Percentiles rank a stretch among this genome's conserved stretches.
Evolutionary conservation across 2,113 vertebrate species (phyloP).

Genomic region (Apteryx mantelli): DNA sequence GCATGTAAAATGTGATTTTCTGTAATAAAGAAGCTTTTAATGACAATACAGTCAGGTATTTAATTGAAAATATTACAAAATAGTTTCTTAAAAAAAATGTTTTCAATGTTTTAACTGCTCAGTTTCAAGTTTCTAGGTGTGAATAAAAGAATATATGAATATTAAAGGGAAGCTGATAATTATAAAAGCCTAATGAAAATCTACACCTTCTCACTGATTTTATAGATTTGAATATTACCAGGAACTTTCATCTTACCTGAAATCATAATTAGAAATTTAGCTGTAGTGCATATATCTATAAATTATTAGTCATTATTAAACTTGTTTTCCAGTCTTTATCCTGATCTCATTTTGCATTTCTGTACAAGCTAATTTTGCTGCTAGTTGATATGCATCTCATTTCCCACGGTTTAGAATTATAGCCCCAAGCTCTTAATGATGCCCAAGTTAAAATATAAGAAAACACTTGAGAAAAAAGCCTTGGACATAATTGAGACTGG

Average conservation of each 20-base stretch:
- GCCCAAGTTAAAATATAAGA: background rate
- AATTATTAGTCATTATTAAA: background rate
- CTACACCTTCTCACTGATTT: background rate
- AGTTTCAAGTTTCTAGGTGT: background rate
- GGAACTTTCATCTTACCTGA: background rate
- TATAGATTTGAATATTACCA: background rate
- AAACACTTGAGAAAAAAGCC: background rate
- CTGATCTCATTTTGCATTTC: background rate
- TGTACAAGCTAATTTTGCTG: background rate
- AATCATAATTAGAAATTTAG: background rate
- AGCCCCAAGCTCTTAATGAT: background rate
- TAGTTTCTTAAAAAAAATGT: background rate
- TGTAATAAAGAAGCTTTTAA: background rate
- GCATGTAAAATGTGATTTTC: background rate
- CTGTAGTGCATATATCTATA: background rate
- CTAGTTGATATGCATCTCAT: background rate
- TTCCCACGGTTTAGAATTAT: background rate
- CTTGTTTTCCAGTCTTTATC: background rate
- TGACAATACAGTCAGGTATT: background rate
- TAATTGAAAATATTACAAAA: background rate
- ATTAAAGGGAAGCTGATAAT: background rate
- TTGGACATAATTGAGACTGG: background rate
- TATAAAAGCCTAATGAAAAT: background rate
- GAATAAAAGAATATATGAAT: background rate
- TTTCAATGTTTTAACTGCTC: background rate